These are phyloP conservation scores for Ciconia stormi DNA, from an alignment of 2,113 vertebrate genomes.

Conservation along the genomic window DNA sequence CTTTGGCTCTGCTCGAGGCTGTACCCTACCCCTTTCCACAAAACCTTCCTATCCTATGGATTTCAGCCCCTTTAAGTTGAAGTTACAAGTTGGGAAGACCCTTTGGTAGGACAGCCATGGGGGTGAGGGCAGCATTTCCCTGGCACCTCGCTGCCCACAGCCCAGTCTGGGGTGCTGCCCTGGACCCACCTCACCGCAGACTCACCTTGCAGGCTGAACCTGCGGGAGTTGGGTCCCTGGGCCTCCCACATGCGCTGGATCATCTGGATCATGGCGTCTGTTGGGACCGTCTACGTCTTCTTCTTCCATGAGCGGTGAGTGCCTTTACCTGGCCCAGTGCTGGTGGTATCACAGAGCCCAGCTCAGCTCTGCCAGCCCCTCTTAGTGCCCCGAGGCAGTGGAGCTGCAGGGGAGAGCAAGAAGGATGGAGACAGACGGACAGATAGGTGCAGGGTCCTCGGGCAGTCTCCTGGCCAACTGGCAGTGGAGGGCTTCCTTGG, in stretches of 20 bases:
- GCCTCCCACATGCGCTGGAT: slow-evolving; percentile 94
- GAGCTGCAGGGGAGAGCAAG: not conserved
- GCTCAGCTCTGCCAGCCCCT: not conserved
- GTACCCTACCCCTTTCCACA: not conserved
- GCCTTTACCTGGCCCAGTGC: rapidly evolving
- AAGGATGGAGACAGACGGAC: not conserved
- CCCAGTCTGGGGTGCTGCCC: not conserved
- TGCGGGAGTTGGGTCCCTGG: slow-evolving; percentile 91
- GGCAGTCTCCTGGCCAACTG: not conserved
- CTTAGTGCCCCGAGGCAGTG: rapidly evolving
- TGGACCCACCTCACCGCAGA: not conserved
- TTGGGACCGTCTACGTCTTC: slow-evolving; percentile 90
- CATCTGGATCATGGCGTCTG: slow-evolving; percentile 95
- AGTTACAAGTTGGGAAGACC: not conserved
- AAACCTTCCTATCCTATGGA: not conserved
- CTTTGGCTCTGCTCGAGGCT: not conserved
- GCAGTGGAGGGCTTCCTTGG: not conserved
- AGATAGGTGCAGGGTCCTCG: not conserved
- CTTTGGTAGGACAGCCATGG: not conserved
- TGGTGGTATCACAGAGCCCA: not conserved
- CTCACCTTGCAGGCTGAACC: slow-evolving; percentile 80
- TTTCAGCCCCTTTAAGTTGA: not conserved
- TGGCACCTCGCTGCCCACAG: not conserved
- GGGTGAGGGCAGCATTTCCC: not conserved
- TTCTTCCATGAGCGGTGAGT: slow-evolving; percentile 94